Base-by-base conservation (phyloP, 30 jellyfish, hydroid and myxozoan species). In the Hydractinia echinata region DNA sequence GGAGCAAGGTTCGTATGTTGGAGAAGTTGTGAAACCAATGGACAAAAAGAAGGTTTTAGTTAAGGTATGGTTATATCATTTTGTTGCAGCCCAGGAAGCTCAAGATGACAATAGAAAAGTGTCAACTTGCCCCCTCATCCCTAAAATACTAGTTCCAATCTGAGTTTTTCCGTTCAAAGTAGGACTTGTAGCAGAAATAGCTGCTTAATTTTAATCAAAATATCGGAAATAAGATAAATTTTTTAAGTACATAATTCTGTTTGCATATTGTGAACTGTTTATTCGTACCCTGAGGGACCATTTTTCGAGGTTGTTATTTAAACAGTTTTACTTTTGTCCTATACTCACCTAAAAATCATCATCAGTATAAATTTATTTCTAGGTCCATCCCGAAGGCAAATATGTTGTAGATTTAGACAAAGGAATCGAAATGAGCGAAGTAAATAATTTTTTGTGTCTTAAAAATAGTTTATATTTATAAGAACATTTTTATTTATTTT, bases 371-470 rank as follows among this genome's bases (percentile, higher is more conserved):
- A 30, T 20, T 4, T 16, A 44, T 6, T 74, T 74, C 16, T 71
- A 94, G 99, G 96, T 94, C 54, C 99, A 94, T 55, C 99, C 99
- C 52, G 99, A 94, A 69, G 99, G 99, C 54, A 94, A 94, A 94
- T 94, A 94, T 82, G 96, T 94, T 19, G 99, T 94, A 10, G 99
- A 88, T 81, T 87, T 94, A 44, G 99, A 94, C 67, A 94, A 88
- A 83, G 85, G 95, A 84, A 89, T 94, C 55, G 97, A 94, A 50
- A 94, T 94, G 95, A 51, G 85, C n/a, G 96, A 88, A 87, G 99
- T 94, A 66, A 55, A 81, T 0, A 3, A 11, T 66, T 70, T 53
- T 11, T 19, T 19, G 6, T 49, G 74, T 13, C 74, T 64, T 64
- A 51, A 0, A 44, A 64, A n/a, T 64, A 44, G 19, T 16, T 16